Evolutionary conservation across 30 jellyfish, hydroid and myxozoan genomes (phyloP), one percentile per base, ranked within the genome.

Genomic region (Aurelia coerulea): DNA sequence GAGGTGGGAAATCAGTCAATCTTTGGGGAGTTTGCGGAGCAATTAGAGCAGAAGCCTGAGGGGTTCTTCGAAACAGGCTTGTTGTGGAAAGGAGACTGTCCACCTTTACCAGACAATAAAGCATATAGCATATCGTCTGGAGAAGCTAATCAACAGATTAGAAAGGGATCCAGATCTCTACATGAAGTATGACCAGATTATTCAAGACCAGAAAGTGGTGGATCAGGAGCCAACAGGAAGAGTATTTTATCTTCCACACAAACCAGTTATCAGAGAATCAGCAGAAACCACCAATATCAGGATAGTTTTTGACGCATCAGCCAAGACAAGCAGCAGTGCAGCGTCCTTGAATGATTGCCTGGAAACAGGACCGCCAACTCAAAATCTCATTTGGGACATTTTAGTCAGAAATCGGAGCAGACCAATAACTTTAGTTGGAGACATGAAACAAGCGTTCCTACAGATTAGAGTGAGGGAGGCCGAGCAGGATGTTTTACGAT

Each of bases 281-380:
- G 90, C 96, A 46, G 86, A 87, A 49, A 87, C 64, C 65, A 78
- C 91, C 66, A 78, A 87, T 42, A 31, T 87, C 65, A 46, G 91
- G 18, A 78, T 87, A 41, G 96, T 87, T 18, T 87, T 29, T 70
- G 90, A 87, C 52, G 90, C 96, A n/a, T 87, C 96, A 13, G 86
- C 96, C 54, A 77, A 68, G 86, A 37, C 82, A 50, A 68, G 58
- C 34, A 78, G 73, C 73, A 62, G 52, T 37, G 66, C 75, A 4
- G 76, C 92, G 42, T 84, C 96, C n/a, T 76, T 90, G 84, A 90
- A 90, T 72, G 96, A 90, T 34, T 90, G 97, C 65, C 85, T 90
- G 10, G 92, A 90, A 49, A 78, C 79, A 59, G 97, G 96, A 39
- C 97, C 97, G 39, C 84, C 97, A 10, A 32, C 71, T 35, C 96